Percentiles rank a stretch among this genome's conserved stretches.
Evolutionary conservation across 2,888 invertebrate genomes (phyloP).

Genomic region (Terebella lapidaria): DNA sequence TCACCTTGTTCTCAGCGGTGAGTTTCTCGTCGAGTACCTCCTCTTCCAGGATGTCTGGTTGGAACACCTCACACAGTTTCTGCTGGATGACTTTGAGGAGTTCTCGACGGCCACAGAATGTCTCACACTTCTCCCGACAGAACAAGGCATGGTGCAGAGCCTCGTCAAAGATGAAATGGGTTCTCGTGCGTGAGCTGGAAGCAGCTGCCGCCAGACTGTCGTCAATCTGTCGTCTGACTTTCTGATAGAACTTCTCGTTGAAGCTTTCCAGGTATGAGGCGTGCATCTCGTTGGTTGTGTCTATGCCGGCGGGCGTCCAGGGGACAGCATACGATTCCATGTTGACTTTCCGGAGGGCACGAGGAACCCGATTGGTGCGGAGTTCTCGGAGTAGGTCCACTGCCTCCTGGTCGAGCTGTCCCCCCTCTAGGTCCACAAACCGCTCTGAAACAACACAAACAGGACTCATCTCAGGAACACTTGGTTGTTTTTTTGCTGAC

Average conservation of each 20-base stretch:
- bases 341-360: slow-evolving; percentile 19
- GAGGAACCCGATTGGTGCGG: slow-evolving; percentile 24
- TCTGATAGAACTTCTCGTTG: neutral
- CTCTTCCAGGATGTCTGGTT: neutral
- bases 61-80: slow-evolving; percentile 8
- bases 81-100: slow-evolving; percentile 1
- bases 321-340: slow-evolving; percentile 26
- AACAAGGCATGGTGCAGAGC: slow-evolving; percentile 11
- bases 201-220: neutral
- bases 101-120: slow-evolving; percentile 11
- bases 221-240: neutral
- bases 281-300: slow-evolving; percentile 8
- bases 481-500: neutral
- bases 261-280: slow-evolving; percentile 3
- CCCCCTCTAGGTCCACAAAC: slow-evolving; percentile 7
- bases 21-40: too few species aligned
- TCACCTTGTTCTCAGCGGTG: too few species aligned
- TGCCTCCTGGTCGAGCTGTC: slow-evolving; percentile 28
- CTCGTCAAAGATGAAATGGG: neutral
- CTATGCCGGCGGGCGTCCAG: slow-evolving; percentile 29
- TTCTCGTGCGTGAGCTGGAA: neutral
- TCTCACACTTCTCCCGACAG: neutral
- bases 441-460: slow-evolving; percentile 3
- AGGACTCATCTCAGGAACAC: neutral
- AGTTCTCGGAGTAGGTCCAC: slow-evolving; percentile 28